Evolutionary conservation across 2,797 vertebrate genomes (phyloP).

Genomic region (Tragopan temminckii): DNA sequence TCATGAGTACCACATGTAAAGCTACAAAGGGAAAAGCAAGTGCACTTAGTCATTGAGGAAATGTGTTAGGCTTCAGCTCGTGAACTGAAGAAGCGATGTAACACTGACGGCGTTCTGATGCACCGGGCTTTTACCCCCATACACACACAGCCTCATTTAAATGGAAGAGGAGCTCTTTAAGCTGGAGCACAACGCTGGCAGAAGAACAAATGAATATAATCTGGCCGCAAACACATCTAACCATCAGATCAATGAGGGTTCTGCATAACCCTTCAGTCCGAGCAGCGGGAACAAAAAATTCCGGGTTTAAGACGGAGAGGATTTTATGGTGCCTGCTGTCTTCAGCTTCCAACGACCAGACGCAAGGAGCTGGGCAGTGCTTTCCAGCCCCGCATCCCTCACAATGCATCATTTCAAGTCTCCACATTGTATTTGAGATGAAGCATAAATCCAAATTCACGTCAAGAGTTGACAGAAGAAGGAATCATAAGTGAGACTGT

Average conservation of each 20-base stretch:
- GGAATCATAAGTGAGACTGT: neutral
- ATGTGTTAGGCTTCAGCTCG: neutral
- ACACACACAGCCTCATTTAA: neutral
- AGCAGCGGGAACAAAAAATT: neutral
- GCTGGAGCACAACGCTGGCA: neutral
- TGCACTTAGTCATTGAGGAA: neutral
- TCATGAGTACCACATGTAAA: slow-evolving; percentile 92
- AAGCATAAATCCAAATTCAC: neutral
- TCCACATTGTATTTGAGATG: neutral
- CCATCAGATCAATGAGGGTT: neutral
- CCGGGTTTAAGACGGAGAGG: neutral
- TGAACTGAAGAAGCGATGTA: neutral
- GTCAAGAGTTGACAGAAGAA: neutral
- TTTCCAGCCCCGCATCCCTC: neutral
- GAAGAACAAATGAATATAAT: neutral
- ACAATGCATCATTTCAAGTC: neutral
- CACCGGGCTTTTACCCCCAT: neutral
- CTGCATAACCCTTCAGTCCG: rapidly evolving
- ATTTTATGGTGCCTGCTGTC: rapidly evolving
- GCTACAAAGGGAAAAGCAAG: slow-evolving; percentile 73
- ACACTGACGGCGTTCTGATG: neutral
- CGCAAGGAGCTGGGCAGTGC: neutral
- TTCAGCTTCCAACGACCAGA: neutral
- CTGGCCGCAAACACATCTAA: neutral
- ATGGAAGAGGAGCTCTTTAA: neutral